Percentiles rank a stretch among this genome's conserved stretches.
Evolutionary conservation across 1,140 invertebrate genomes (phyloP).

Genomic region (Bursaphelenchus mucronatus): DNA sequence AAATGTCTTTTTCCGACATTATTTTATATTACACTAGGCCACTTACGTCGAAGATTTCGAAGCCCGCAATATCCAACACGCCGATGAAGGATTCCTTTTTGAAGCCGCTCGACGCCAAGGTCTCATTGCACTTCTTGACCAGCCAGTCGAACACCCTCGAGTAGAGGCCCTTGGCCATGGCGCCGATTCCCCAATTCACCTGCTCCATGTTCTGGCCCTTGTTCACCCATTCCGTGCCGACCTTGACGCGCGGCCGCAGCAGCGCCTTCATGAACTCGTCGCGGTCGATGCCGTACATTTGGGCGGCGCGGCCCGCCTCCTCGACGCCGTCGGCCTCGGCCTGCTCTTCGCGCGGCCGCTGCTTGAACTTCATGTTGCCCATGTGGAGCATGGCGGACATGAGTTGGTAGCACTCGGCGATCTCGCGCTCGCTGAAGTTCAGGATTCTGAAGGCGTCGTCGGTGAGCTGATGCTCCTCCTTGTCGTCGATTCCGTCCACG

Average conservation of each 20-base stretch:
- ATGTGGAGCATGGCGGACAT: conserved; percentile 96
- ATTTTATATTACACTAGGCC: background rate
- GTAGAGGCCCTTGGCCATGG: conserved; percentile 59
- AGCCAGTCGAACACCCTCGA: conserved; percentile 60
- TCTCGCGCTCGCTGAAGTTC: conserved; percentile 91
- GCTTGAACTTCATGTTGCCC: conserved; percentile 89
- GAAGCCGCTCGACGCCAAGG: conserved; percentile 56
- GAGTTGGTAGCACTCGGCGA: conserved; percentile 91
- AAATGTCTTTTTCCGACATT: too few relatives aligned
- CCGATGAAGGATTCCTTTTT: conserved; percentile 66
- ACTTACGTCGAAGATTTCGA: conserved; percentile 90
- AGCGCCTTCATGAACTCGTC: conserved; percentile 67
- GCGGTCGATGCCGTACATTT: conserved; percentile 66
- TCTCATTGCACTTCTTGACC: conserved; percentile 60
- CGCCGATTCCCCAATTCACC: conserved; percentile 61
- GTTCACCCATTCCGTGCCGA: conserved; percentile 67
- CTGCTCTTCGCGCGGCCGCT: conserved; percentile 98
- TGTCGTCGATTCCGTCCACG: conserved; percentile 80
- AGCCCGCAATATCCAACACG: conserved; percentile 99
- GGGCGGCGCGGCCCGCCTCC: conserved; percentile 67
- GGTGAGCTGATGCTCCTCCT: conserved; percentile 83
- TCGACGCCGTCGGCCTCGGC: conserved; percentile 93
- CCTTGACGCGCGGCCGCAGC: conserved; percentile 68
- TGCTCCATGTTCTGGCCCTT: conserved; percentile 75
- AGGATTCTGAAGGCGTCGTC: conserved; percentile 96